Base-by-base conservation (phyloP, 92 coral and sea anemone species). In the Zoanthus gigantus region DNA sequence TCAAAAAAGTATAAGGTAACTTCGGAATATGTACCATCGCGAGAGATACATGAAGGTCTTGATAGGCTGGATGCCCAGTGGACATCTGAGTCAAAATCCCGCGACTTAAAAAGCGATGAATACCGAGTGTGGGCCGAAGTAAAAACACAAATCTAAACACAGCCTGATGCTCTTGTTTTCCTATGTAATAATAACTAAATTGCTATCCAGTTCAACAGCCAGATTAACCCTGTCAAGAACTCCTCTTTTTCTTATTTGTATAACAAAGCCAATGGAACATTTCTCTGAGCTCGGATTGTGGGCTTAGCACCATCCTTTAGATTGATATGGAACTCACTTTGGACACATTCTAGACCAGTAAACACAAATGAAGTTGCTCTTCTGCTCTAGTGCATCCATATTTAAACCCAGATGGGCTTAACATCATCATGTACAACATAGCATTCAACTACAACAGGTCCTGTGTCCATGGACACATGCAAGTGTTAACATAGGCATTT, bases 231-330 rank as follows among this genome's bases (percentile, higher is more conserved):
- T 61, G 34, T 44, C 88, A 9, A 89, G 83, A 5, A 56, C 84
- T 34, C 83, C 72, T 30, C 76, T 29, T 71, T 83, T 48, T 53
- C 74, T 84, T 74, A 83, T 76, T 82, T 89, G 83, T 79, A 77
- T 23, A 89, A 57, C 29, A 83, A 75, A 42, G 56, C 72, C 68
- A 89, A 54, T 65, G 90, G 82, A 42, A 88, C 68, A 81, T 88
- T 88, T 78, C 82, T 81, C 84, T 88, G 87, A 48, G 90, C 82
- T 80, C 72, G 87, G 66, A 80, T 88, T 53, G 90, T 88, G 29
- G 92, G 78, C 72, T 80, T 72, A 61, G 80, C 69, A 88, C 29
- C 74, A 71, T 68, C 79, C 65, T 72, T 76, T 47, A 83, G 48
- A 50, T 80, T 88, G 29, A 80, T 81, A 68, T 57, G 56, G 77